phyloP scores from a whole-genome alignment of 2,113 vertebrate genomes.

The Hemicordylus capensis region DNA sequence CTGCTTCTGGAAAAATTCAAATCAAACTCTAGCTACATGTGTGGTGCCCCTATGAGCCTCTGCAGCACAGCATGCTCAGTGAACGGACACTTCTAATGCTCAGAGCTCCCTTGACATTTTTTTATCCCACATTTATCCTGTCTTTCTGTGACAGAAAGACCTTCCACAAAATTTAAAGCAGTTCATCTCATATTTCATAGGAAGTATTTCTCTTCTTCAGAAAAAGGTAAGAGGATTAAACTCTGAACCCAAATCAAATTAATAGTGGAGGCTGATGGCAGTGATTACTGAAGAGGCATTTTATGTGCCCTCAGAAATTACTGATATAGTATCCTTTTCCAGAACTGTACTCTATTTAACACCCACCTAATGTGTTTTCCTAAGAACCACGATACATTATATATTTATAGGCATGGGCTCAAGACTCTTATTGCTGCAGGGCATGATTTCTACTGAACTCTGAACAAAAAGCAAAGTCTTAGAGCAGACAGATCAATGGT shows the following conservation, averaged over 20 bases:
- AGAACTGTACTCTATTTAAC: slow-evolving; percentile 43
- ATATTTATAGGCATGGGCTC: neutral
- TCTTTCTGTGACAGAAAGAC: neutral
- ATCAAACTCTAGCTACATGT: neutral
- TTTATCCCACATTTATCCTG: neutral
- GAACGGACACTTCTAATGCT: slow-evolving; percentile 1
- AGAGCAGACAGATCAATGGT: neutral
- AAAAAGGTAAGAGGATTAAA: slow-evolving; percentile 51
- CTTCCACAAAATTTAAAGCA: slow-evolving; percentile 20
- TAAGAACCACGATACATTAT: slow-evolving; percentile 30
- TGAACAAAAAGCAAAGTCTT: neutral
- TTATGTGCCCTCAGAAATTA: slow-evolving; percentile 27
- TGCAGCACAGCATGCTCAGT: neutral
- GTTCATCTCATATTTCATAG: too few species aligned
- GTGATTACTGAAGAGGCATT: slow-evolving; percentile 49
- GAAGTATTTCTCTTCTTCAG: slow-evolving; percentile 38
- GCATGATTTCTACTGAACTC: slow-evolving; percentile 36
- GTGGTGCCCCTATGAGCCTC: neutral
- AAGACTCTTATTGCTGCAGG: slow-evolving; percentile 31
- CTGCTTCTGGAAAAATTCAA: too few species aligned
- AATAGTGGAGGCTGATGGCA: slow-evolving; percentile 31
- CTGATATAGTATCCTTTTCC: slow-evolving; percentile 27
- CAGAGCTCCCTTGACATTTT: slow-evolving; percentile 5
- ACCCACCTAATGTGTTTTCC: slow-evolving; percentile 43
- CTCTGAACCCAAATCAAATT: slow-evolving; percentile 50